A percentile compares a stretch with the other conserved stretches of the same genome.
These are phyloP conservation scores for Siderastrea siderea DNA, from an alignment of 92 coral and sea anemone genomes.

Conservation along the genomic window DNA sequence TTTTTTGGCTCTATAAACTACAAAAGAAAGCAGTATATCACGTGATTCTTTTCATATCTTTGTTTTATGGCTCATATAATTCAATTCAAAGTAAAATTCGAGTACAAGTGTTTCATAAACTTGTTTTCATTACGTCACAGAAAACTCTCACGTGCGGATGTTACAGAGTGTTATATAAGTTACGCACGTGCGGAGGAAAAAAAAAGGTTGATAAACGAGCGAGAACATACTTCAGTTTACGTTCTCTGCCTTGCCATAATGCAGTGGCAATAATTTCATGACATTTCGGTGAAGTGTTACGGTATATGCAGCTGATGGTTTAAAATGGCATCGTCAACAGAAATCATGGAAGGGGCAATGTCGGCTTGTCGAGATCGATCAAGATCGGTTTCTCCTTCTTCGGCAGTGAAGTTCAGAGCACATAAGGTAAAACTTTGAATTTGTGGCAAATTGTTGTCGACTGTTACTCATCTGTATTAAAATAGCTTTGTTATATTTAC, in stretches of 20 bases:
- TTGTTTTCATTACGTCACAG: too few species aligned
- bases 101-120: too few species aligned
- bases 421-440: not conserved
- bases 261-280: not conserved
- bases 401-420: not conserved
- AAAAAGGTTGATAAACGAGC: too few species aligned
- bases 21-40: too few species aligned
- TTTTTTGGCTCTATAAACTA: not conserved
- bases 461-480: too few species aligned
- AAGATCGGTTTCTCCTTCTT: not conserved
- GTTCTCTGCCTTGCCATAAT: not conserved
- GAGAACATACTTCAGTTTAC: not conserved
- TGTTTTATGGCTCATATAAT: not conserved
- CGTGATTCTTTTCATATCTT: not conserved
- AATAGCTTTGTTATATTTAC: too few species aligned
- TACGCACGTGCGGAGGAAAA: constrained; percentile 10
- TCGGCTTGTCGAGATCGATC: not conserved
- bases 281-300: not conserved
- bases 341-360: not conserved
- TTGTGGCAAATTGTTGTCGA: too few species aligned
- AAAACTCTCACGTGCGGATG: constrained; percentile 3
- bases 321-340: not conserved
- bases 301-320: not conserved
- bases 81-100: not conserved
- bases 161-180: constrained; percentile 1